These are phyloP conservation scores for Ctenopoma multispine DNA, from an alignment of 2,797 vertebrate genomes.

Conservation along the genomic window DNA sequence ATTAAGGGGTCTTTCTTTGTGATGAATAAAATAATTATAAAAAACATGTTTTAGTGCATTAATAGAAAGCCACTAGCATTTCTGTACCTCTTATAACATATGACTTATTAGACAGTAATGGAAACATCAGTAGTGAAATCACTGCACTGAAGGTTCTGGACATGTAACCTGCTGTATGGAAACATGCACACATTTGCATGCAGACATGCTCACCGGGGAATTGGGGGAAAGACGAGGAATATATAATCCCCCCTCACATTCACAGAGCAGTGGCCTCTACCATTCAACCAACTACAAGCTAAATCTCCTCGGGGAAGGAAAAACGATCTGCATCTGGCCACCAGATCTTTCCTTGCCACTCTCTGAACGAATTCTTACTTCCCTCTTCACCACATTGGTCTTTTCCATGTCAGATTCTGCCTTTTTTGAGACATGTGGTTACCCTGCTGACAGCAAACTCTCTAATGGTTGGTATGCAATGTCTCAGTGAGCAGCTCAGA, in stretches of 20 bases:
- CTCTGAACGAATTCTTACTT: constrained; percentile 77
- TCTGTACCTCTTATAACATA: not conserved
- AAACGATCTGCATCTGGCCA: constrained; percentile 81
- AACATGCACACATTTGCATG: constrained; percentile 36
- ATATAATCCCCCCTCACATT: constrained; percentile 69
- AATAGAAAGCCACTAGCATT: not conserved
- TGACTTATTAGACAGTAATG: not conserved
- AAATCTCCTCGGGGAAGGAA: constrained; percentile 75
- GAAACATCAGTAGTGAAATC: not conserved
- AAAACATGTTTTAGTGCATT: not conserved
- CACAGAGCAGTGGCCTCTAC: constrained; percentile 66
- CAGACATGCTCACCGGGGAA: constrained; percentile 58
- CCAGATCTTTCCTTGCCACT: constrained; percentile 81
- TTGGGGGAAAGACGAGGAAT: constrained; percentile 57
- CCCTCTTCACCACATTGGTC: constrained; percentile 71
- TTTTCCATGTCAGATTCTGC: constrained; percentile 67
- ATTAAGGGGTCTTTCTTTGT: not conserved
- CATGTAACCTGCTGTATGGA: constrained; percentile 39
- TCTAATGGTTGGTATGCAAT: constrained; percentile 77
- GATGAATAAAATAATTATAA: not conserved
- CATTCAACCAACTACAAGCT: constrained; percentile 71
- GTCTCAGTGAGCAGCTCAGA: constrained; percentile 57
- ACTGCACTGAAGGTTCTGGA: constrained; percentile 20
- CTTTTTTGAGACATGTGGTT: constrained; percentile 68
- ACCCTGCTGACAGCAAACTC: constrained; percentile 72